Percentiles rank a stretch among this genome's conserved stretches.
These are phyloP conservation scores for Sternarchorhynchus goeldii DNA, from an alignment of 2,797 vertebrate species.

Conservation along the genomic window DNA sequence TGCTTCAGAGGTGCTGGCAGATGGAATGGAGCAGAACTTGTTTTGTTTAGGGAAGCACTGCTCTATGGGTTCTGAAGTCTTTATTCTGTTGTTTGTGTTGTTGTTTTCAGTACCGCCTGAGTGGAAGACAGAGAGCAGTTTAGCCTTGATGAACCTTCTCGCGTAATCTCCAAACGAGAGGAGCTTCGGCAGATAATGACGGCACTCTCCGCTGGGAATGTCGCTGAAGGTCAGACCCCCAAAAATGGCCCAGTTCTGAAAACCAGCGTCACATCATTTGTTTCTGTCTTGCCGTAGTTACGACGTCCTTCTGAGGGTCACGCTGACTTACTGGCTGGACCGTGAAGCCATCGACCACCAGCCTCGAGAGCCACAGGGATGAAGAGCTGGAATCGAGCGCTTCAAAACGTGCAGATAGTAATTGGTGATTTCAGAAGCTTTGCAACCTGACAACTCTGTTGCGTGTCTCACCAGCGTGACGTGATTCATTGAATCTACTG, in stretches of 20 bases:
- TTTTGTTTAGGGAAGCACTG: no score
- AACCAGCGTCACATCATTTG: not conserved
- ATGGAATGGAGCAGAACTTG: no score
- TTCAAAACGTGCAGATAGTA: conserved; percentile 13
- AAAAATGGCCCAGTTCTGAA: conserved; percentile 5
- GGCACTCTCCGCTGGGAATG: not conserved
- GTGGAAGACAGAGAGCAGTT: conserved; percentile 5
- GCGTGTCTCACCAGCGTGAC: not conserved
- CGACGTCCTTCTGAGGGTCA: not conserved
- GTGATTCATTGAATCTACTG: not conserved
- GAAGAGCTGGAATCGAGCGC: conserved; percentile 19
- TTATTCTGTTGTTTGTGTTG: no score
- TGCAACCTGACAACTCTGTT: not conserved
- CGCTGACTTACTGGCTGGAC: conserved; percentile 3
- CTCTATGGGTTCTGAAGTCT: no score
- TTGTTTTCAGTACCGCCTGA: not conserved
- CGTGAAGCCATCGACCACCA: conserved; percentile 27
- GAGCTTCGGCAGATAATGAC: conserved; percentile 13
- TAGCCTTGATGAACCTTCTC: conserved; percentile 1
- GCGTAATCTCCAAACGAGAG: conserved; percentile 5
- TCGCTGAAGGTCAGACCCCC: not conserved
- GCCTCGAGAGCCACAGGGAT: conserved; percentile 12
- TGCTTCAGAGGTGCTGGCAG: no score
- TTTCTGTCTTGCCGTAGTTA: not conserved
- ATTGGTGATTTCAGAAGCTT: not conserved